Conservation (phyloP, 23 tunicate genomes). For the Phallusia fumigata region DNA sequence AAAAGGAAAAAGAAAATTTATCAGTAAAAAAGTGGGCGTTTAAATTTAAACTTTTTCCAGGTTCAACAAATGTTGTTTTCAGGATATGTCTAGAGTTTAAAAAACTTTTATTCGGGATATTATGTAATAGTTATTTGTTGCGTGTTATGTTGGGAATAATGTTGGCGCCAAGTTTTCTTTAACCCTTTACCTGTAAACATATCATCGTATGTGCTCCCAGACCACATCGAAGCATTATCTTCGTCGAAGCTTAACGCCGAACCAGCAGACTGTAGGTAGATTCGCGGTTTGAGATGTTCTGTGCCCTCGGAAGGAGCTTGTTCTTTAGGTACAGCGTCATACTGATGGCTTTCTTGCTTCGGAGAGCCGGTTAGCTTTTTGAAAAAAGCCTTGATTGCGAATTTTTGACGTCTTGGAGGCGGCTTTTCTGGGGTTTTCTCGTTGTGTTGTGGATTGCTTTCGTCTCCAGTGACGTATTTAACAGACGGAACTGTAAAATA, state of each 20-base stretch:
- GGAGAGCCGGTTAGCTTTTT: not conserved
- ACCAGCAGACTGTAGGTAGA: constrained; percentile 26
- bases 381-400: constrained; percentile 2
- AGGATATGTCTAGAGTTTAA: too few relatives aligned
- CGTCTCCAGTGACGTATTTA: constrained; percentile 4
- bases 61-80: too few relatives aligned
- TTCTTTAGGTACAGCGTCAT: constrained; percentile 37
- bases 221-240: constrained; percentile 64
- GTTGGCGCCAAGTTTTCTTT: too few relatives aligned
- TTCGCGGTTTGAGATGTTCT: constrained; percentile 1
- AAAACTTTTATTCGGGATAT: too few relatives aligned
- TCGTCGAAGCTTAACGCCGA: constrained; percentile 26
- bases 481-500: constrained; percentile 7
- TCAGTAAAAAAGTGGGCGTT: too few relatives aligned
- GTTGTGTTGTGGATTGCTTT: not conserved
- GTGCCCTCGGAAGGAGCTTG: not conserved
- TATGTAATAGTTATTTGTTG: too few relatives aligned
- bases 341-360: not conserved
- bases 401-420: not conserved
- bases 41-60: too few relatives aligned
- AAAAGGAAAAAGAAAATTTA: too few relatives aligned
- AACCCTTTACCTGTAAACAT: constrained; percentile 44
- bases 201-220: constrained; percentile 62
- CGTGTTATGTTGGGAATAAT: too few relatives aligned
- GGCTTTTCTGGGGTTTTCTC: not conserved